Evolutionary conservation across 2,888 invertebrate genomes (phyloP).

Genomic region (Drosophila limbata): DNA sequence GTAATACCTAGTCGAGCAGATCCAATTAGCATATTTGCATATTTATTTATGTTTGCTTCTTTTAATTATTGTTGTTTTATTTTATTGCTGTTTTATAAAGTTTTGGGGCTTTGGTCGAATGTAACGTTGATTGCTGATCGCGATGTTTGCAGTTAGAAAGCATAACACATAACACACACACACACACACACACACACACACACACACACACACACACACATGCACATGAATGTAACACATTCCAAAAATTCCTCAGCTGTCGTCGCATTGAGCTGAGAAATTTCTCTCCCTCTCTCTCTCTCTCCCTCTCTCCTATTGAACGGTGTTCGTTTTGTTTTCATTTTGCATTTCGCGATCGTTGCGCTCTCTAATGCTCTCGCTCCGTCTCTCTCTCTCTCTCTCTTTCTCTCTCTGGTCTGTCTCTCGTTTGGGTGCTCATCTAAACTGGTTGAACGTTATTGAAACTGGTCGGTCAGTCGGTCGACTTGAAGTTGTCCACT

Average conservation of each 20-base stretch:
- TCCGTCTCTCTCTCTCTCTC: constrained; percentile 6
- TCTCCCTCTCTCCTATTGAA: constrained; percentile 9
- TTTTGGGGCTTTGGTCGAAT: constrained; percentile 36
- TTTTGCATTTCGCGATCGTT: constrained; percentile 52
- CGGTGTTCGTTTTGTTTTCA: constrained; percentile 55
- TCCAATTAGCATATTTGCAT: constrained; percentile 1
- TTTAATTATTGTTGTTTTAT: constrained; percentile 29
- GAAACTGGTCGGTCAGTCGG: constrained; percentile 54
- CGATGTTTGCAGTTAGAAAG: constrained; percentile 71
- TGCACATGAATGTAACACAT: constrained; percentile 24
- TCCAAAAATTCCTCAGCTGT: constrained; percentile 55
- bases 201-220: background rate
- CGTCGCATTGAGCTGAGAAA: constrained; percentile 22
- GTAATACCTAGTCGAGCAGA: constrained; percentile 11
- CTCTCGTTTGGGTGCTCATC: constrained; percentile 12
- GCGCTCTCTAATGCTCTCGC: background rate
- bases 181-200: constrained; percentile 8
- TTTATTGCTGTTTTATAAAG: constrained; percentile 31
- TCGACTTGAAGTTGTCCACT: constrained; percentile 51
- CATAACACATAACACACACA: constrained; percentile 57
- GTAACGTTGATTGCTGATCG: constrained; percentile 44
- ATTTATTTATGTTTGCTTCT: constrained; percentile 4
- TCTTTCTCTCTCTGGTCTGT: background rate
- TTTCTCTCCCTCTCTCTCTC: constrained; percentile 1
- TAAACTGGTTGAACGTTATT: constrained; percentile 46